Evolutionary conservation across 1,140 invertebrate species (phyloP), one percentile per base, ranked within the genome.

Genomic region (Bombyx mori): DNA sequence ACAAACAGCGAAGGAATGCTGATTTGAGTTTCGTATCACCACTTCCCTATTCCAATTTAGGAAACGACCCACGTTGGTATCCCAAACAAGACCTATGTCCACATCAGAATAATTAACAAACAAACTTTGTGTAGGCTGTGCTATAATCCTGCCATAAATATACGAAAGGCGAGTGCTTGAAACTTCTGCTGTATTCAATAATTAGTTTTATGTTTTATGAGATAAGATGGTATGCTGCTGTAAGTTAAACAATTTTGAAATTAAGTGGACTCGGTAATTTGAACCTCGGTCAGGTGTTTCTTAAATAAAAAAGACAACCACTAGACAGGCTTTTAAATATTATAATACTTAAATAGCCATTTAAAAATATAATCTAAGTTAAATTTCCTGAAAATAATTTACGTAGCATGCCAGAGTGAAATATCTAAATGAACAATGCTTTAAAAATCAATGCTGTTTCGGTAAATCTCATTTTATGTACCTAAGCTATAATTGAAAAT

Each of bases 21-120:
- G 26, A 35, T 35, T 35, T 35, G 26, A 35, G 26, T 35, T 35
- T 35, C 26, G 26, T 5, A 35, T 35, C 26, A 35, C 4, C 26
- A 35, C 26, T 35, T 35, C 26, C 26, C 26, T 35, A 35, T 35
- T 35, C 2, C 26, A 5, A 35, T 35, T 35, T 35, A 35, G 26
- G 26, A 35, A 35, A 35, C 26, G 26, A 35, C 26, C 26, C 26
- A 35, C 26, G 26, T 35, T 35, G 26, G 4, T 35, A 35, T 5
- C 4, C 26, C 26, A 51, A 51, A 51, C 44, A 55, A 43, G 26
- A 49, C 45, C 54, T 56, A 42, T 56, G 46, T 56, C 46, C 54
- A 56, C 54, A 56, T 9, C 10, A 10, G 42, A 45, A 56, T 56
- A 56, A 56, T 56, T 56, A 56, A 56, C 35, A 48, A 56, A n/a